These are phyloP conservation scores for Spongia lamella DNA, from an alignment of 37 sponge, comb jelly and placozoan genomes.

Conservation along the genomic window DNA sequence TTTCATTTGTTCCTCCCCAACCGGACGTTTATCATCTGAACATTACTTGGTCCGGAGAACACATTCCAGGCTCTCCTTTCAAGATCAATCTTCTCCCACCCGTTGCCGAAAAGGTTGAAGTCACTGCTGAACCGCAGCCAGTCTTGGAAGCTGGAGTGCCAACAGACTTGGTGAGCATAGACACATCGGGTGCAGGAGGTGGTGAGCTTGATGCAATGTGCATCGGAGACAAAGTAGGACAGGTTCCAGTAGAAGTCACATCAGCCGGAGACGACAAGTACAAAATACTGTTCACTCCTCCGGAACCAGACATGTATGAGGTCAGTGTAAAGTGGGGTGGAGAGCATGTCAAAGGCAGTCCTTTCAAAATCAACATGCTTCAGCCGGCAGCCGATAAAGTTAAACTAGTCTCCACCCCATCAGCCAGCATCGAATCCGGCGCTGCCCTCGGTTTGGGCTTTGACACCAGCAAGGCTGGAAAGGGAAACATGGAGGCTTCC, in stretches of 20 bases:
- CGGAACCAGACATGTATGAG: conserved; percentile 41
- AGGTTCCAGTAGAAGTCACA: conserved; percentile 35
- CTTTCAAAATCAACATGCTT: conserved; percentile 52
- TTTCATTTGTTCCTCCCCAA: conserved; percentile 10
- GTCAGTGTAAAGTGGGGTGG: conserved; percentile 43
- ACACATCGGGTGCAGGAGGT: conserved; percentile 42
- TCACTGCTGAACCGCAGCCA: conserved; percentile 37
- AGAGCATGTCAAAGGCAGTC: conserved; percentile 45
- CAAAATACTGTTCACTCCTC: conserved; percentile 43
- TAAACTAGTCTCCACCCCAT: conserved; percentile 19
- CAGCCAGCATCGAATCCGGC: conserved; percentile 27
- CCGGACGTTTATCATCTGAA: conserved; percentile 38
- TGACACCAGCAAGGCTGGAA: conserved; percentile 34
- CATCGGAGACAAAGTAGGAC: conserved; percentile 26
- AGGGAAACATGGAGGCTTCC: conserved; percentile 25
- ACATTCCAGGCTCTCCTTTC: conserved; percentile 47
- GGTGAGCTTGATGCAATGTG: conserved; percentile 51
- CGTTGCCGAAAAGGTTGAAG: conserved; percentile 34
- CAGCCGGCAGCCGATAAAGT: conserved; percentile 43
- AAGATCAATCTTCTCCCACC: conserved; percentile 30
- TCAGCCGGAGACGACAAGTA: background rate
- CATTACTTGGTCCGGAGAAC: conserved; percentile 2
- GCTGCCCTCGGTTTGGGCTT: conserved; percentile 59
- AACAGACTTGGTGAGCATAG: conserved; percentile 19
- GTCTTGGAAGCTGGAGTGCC: conserved; percentile 49